These are phyloP conservation scores for Eublepharis macularius DNA, from an alignment of 2,113 vertebrate genomes.

Conservation along the genomic window DNA sequence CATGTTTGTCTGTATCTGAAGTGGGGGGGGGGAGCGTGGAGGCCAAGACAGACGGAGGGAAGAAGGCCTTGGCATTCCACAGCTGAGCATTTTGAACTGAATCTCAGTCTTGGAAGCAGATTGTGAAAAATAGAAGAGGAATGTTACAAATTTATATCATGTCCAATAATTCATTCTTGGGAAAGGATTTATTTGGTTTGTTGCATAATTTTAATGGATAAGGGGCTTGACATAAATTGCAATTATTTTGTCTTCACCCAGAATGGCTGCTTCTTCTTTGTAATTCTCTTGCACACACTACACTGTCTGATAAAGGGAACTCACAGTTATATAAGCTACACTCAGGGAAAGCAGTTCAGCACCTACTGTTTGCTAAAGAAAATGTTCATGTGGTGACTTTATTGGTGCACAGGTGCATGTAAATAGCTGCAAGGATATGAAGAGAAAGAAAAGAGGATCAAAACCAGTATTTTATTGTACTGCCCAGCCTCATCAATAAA, in stretches of 20 bases:
- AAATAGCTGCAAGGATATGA: not conserved
- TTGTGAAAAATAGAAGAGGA: not conserved
- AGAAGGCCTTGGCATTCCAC: no score
- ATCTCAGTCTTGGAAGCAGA: not conserved
- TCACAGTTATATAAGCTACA: not conserved
- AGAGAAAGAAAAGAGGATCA: not conserved
- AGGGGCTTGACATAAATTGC: not conserved
- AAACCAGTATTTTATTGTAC: not conserved
- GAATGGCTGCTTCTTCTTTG: not conserved
- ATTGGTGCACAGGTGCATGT: conserved; percentile 16
- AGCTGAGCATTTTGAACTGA: not conserved
- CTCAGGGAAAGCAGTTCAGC: not conserved
- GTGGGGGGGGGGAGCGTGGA: no score
- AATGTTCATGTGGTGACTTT: not conserved
- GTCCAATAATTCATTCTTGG: not conserved
- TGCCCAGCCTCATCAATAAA: conserved; percentile 11
- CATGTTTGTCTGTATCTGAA: no score
- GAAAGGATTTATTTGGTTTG: not conserved
- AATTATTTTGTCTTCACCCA: rapidly evolving
- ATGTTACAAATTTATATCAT: not conserved
- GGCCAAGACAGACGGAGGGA: no score
- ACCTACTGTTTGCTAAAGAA: not conserved
- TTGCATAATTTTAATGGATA: not conserved
- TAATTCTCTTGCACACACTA: not conserved
- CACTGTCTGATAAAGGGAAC: not conserved